Base-by-base conservation (phyloP, 2,888 invertebrate species). In the Drosophila cracens region DNA sequence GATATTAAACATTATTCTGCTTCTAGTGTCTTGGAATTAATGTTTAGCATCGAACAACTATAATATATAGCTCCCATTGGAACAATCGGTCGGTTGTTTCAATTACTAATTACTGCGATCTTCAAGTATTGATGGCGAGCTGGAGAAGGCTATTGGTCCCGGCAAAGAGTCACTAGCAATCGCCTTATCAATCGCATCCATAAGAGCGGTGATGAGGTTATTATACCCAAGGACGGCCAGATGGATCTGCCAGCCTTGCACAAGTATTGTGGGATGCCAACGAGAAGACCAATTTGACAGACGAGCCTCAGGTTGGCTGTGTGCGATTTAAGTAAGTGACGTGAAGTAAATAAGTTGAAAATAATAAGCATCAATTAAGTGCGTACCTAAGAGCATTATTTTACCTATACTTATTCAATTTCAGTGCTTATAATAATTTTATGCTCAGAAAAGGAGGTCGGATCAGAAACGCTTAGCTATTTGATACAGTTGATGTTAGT, bases 401-500 rank as follows among this genome's bases (percentile, higher is more conserved):
- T 38, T 29, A 56, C 36, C 27, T 27, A 16, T n/a, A 18, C 38
- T 29, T 54, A 13, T n/a, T 27, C 56, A 56, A 56, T 56, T 56
- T 38, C 56, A 38, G n/a, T 38, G 38, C 56, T n/a, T 27, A 16
- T 56, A 56, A 56, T 16, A 21, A 57, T 40, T 29, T 29, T 10
- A 29, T 56, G 56, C 29, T 13, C 56, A 16, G 16, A n/a, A 57
- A 40, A 40, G 57, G 57, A 16, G n/a, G n/a, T 29, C 27, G n/a
- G 57, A 40, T 57, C 40, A 16, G 27, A 31, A 40, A 57, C 21
- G 40, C 5, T 57, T 27, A 38, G 38, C 56, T 38, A 38, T 56
- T 56, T 57, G 38, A 57, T 57, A 40, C 57, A 40, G 38, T 51
- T 52, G 13, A 49, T 31, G 21, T 49, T 60, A 38, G 21, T 49